Conservation (phyloP, 2,797 vertebrate species). For the Peromyscus aztecus region DNA sequence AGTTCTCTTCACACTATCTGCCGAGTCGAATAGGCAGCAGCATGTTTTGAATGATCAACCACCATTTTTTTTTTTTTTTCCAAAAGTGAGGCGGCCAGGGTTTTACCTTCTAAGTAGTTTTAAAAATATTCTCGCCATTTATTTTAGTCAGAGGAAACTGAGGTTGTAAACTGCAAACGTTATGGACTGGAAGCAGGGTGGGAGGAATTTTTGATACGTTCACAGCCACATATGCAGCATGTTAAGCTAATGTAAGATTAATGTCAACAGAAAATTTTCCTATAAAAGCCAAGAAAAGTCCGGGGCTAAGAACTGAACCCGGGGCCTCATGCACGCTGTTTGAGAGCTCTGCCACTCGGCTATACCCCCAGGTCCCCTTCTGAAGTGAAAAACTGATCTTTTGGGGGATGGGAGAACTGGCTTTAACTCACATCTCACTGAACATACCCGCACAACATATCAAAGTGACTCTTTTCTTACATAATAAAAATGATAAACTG, state of each 20-base stretch:
- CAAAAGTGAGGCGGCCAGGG: not conserved
- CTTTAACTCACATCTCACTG: conserved; percentile 36
- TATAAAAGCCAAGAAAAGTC: conserved; percentile 7
- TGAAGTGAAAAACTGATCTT: conserved; percentile 53
- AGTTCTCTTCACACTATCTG: conserved; percentile 34
- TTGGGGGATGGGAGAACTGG: not conserved
- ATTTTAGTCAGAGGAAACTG: conserved; percentile 61
- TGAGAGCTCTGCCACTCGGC: not conserved
- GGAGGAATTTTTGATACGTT: not conserved
- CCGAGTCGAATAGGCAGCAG: conserved; percentile 26
- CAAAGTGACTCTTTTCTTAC: conserved; percentile 17
- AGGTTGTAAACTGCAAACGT: not conserved
- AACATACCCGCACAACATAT: not conserved
- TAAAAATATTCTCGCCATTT: conserved; percentile 19
- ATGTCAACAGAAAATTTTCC: not conserved
- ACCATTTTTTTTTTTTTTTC: conserved; percentile 1
- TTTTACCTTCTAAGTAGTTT: conserved; percentile 42
- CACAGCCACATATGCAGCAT: not conserved
- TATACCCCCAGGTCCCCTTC: not conserved
- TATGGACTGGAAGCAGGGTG: not conserved
- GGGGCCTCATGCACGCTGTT: not conserved
- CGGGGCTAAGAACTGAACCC: not conserved
- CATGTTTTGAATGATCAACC: conserved; percentile 6
- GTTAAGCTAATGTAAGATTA: conserved; percentile 35
- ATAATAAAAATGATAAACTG: not conserved